Evolutionary conservation across 1,140 invertebrate species (phyloP).

Genomic region (Lethocerus indicus): DNA sequence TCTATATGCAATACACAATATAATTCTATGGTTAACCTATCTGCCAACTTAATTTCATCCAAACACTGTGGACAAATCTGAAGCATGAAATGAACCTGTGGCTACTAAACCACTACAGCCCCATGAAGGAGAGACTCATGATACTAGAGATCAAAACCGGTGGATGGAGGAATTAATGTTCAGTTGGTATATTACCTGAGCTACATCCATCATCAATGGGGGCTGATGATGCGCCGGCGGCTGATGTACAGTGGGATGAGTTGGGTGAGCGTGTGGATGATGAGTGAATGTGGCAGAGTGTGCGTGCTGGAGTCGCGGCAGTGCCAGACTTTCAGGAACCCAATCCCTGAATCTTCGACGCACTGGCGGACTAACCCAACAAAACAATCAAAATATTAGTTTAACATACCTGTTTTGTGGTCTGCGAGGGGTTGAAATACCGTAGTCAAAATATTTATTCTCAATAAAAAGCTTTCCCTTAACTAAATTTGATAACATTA

Average conservation of each 20-base stretch:
- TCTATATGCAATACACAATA: too few relatives aligned
- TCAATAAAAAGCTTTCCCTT: not conserved
- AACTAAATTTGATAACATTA: slow-evolving; percentile 1
- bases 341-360: slow-evolving; percentile 28
- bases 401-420: too few relatives aligned
- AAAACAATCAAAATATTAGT: too few relatives aligned
- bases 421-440: too few relatives aligned
- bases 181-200: slow-evolving; percentile 25
- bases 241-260: slow-evolving; percentile 25
- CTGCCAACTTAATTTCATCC: too few relatives aligned
- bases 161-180: slow-evolving; percentile 20
- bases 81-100: too few relatives aligned
- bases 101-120: too few relatives aligned
- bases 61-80: too few relatives aligned
- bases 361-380: slow-evolving; percentile 29
- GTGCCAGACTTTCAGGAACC: slow-evolving; percentile 18
- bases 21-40: too few relatives aligned
- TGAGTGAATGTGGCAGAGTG: too few relatives aligned
- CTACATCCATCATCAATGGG: slow-evolving; percentile 33
- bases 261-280: slow-evolving; percentile 25
- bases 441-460: slow-evolving; percentile 19
- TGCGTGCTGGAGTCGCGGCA: slow-evolving; percentile 18
- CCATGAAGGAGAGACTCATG: too few relatives aligned
- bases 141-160: too few relatives aligned
- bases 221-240: slow-evolving; percentile 26